phyloP scores from a whole-genome alignment of 2,797 vertebrate species.

The Acanthurus lineatus region DNA sequence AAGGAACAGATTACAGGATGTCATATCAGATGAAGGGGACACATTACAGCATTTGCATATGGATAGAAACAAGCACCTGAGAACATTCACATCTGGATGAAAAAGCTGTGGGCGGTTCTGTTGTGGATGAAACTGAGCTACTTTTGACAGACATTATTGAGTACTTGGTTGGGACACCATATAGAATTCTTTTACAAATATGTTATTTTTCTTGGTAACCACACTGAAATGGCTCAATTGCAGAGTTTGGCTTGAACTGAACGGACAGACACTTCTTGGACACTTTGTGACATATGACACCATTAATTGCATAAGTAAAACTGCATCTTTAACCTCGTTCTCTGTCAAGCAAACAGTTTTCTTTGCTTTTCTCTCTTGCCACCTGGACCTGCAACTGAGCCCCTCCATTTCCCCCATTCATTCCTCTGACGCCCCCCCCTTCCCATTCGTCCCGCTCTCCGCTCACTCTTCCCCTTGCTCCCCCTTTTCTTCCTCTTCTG shows the following conservation, averaged over 20 bases:
- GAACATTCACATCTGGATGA: slow-evolving; percentile 40
- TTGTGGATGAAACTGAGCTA: not conserved
- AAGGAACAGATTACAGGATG: slow-evolving; percentile 39
- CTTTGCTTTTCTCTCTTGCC: slow-evolving; percentile 52
- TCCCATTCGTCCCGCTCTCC: slow-evolving; percentile 59
- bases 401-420: slow-evolving; percentile 64
- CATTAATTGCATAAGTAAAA: slow-evolving; percentile 13
- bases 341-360: slow-evolving; percentile 28
- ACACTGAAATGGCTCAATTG: slow-evolving; percentile 5
- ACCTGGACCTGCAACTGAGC: slow-evolving; percentile 72
- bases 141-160: slow-evolving; percentile 22
- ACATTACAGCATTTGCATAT: slow-evolving; percentile 19
- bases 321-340: slow-evolving; percentile 28
- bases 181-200: slow-evolving; percentile 27
- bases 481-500: slow-evolving; percentile 83
- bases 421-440: slow-evolving; percentile 48
- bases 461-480: slow-evolving; percentile 67
- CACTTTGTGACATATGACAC: slow-evolving; percentile 11
- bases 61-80: slow-evolving; percentile 36
- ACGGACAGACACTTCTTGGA: slow-evolving; percentile 6
- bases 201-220: slow-evolving; percentile 35
- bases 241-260: slow-evolving; percentile 15
- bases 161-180: not conserved
- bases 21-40: slow-evolving; percentile 41
- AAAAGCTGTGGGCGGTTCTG: not conserved